Evolutionary conservation across 1,140 invertebrate species (phyloP), one percentile per base, ranked within the genome.

Genomic region (Ips typographus): DNA sequence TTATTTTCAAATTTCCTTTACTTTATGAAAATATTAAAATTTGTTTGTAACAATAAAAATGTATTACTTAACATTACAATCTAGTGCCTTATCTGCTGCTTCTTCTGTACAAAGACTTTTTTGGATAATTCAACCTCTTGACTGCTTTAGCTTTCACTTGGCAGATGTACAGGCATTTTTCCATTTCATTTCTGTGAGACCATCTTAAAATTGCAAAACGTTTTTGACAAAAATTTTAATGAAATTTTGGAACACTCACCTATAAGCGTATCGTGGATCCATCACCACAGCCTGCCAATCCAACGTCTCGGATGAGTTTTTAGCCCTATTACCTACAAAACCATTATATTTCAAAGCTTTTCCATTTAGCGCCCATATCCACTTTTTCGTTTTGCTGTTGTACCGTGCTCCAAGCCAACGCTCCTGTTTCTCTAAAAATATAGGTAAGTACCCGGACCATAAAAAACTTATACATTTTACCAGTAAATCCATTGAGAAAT

Each of bases 391-490:
- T 51, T 83, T 80, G 84, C 86, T 89, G 79, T 92, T 87, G 77
- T 87, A 92, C 52, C 89, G 85, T 3, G 89, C 90, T 5, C 89
- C 90, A 70, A 91, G 90, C 90, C 90, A 92, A 71, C 90, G 83
- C 70, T 89, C 89, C n/a, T 65, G 43, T 55, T 65, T 65, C 53
- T 71, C 69, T 71, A 47, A 57, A 53, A n/a, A 37, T 2, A 41
- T 40, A 59, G n/a, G 41, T 42, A 36, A 36, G 38, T 36, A 5
- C 6, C n/a, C 4, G 7, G 2, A 38, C 38, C 39, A 37, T 2
- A 0, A 36, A 36, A 38, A 49, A 36, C 40, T 6, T 59, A 40
- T 42, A 7, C 38, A 42, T 40, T 42, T 65, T 52, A 71, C 69
- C 69, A 22, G 69, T 65, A 47, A 71, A 71, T 66, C 63, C 62